Conservation (phyloP, 2,797 vertebrate genomes). For the Moxostoma hubbsi region DNA sequence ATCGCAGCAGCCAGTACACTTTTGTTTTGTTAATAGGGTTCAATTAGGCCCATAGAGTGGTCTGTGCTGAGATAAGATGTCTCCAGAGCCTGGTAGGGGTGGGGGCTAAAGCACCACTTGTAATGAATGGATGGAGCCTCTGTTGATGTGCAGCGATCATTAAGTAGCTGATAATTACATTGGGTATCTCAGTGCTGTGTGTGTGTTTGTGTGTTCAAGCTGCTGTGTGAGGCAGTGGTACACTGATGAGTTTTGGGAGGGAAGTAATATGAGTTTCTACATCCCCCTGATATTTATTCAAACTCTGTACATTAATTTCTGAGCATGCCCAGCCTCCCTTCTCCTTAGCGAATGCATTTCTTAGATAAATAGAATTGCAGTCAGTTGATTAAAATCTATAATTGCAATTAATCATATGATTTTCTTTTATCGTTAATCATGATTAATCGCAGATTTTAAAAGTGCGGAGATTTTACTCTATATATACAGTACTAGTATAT, state of each 20-base stretch:
- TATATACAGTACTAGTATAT: too few species aligned
- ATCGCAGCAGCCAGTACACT: slow-evolving; percentile 64
- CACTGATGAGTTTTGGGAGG: slow-evolving; percentile 71
- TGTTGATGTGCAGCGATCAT: slow-evolving; percentile 85
- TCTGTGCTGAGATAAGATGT: slow-evolving; percentile 75
- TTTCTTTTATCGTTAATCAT: too few species aligned
- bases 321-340: not conserved
- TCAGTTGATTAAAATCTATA: too few species aligned
- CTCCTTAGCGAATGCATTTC: not conserved
- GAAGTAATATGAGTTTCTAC: slow-evolving; percentile 73
- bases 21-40: slow-evolving; percentile 87
- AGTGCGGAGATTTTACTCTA: too few species aligned
- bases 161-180: slow-evolving; percentile 91
- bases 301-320: slow-evolving; percentile 51
- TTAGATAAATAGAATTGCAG: too few species aligned
- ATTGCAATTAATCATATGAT: too few species aligned
- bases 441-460: too few species aligned
- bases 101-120: slow-evolving; percentile 81
- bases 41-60: slow-evolving; percentile 86
- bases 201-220: slow-evolving; percentile 40
- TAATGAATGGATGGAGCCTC: slow-evolving; percentile 85
- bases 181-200: slow-evolving; percentile 79
- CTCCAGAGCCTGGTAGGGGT: slow-evolving; percentile 76
- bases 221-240: slow-evolving; percentile 54
- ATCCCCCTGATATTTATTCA: slow-evolving; percentile 48